Evolutionary conservation across 2,113 vertebrate species (phyloP), one percentile per base, ranked within the genome.

Genomic region (Thomomys bottae): DNA sequence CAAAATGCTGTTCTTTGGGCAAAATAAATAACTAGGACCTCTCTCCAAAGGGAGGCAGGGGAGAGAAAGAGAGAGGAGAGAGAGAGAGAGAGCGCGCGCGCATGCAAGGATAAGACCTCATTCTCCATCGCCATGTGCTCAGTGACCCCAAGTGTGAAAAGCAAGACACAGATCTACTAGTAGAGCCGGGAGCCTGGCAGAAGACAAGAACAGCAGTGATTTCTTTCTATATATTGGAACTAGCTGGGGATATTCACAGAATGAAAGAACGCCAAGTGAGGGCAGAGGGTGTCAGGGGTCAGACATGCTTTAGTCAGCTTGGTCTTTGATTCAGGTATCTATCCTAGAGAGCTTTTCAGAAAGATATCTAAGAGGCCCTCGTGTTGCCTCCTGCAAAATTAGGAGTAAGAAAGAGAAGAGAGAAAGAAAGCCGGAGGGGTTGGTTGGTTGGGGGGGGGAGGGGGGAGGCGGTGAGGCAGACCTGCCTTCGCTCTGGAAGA

Each of bases 401-500:
- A 63, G 26, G 78, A 73, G 28, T 61, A 75, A 54, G 66, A 95
- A 90, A 92, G 66, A 71, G 45, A 78, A 6, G 30, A 71, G 26
- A n/a, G 80, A 67, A n/a, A 38, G 63, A 63, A 24, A 83, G 66
- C 36, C 42, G n/a, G 84, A 77, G 75, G 84, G 92, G 40, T 34
- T 15, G 87, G n/a, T n/a, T n/a, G n/a, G n/a, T n/a, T n/a, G n/a
- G n/a, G n/a, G n/a, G 40, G 23, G 40, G 72, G 49, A 94, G 66
- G 49, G 14, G 49, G 49, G 49, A 15, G 15, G 49, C 15, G 49
- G 49, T 4, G 49, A 54, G 49, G 49, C 49, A 92, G 95, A 59
- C 15, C 95, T 66, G 77, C 96, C 71, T 0, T 94, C 83, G 28
- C 49, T 96, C 94, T 82, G 91, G 94, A 96, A 95, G 94, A 95